phyloP scores from a whole-genome alignment of 2,797 vertebrate genomes.

The Anguilla obscura region DNA sequence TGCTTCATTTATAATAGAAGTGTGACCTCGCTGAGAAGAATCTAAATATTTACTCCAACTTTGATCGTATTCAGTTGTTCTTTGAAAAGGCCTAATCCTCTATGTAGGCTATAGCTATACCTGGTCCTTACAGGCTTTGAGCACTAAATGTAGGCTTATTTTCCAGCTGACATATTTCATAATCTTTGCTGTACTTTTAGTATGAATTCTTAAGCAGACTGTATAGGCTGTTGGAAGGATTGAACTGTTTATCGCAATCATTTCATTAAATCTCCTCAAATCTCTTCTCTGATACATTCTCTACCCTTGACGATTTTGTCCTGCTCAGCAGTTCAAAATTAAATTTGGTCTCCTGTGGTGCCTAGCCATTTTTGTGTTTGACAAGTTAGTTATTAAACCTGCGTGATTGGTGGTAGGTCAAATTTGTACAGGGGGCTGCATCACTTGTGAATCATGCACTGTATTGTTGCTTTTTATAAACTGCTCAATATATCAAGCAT shows the following conservation, averaged over 20 bases:
- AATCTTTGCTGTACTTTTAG: not conserved
- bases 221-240: not conserved
- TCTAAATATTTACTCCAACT: not conserved
- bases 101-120: not conserved
- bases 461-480: not conserved
- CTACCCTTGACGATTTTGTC: not conserved
- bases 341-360: not conserved
- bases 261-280: not conserved
- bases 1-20: not conserved
- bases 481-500: not conserved
- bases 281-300: not conserved
- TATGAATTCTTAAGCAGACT: not conserved
- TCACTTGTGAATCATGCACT: not conserved
- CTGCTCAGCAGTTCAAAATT: not conserved
- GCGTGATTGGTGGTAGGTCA: not conserved
- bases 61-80: not conserved
- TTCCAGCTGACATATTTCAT: not conserved
- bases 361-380: not conserved
- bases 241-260: not conserved
- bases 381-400: constrained; percentile 3
- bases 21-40: not conserved
- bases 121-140: not conserved
- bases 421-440: not conserved
- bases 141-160: not conserved
- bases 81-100: not conserved